phyloP scores from a whole-genome alignment of 2,888 invertebrate genomes.

The Leptopilina syphax region DNA sequence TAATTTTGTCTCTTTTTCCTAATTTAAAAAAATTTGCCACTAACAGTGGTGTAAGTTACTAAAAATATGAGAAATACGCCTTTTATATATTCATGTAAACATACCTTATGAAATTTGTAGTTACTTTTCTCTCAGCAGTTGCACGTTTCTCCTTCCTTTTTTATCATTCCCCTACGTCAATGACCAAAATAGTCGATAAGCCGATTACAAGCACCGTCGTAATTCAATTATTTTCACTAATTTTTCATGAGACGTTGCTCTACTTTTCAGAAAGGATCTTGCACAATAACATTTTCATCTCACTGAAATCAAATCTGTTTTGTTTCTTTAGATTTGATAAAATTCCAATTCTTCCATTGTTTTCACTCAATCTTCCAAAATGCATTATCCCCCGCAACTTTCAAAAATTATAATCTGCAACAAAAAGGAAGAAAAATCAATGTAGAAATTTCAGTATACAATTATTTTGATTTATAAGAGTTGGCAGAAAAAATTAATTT shows the following conservation, averaged over 20 bases:
- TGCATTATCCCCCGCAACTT: not conserved
- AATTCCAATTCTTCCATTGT: constrained; percentile 7
- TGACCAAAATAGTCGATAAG: constrained; percentile 35
- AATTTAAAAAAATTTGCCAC: not conserved
- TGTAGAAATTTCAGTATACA: too few species aligned
- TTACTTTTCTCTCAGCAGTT: constrained; percentile 8
- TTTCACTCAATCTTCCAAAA: constrained; percentile 21
- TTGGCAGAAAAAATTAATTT: too few species aligned
- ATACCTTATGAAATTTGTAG: not conserved
- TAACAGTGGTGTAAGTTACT: not conserved
- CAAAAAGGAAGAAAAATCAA: not conserved
- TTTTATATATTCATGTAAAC: not conserved
- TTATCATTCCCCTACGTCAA: constrained; percentile 23
- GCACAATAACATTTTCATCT: constrained; percentile 6
- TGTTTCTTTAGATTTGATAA: not conserved
- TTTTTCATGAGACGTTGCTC: constrained; percentile 22
- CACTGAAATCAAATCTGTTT: not conserved
- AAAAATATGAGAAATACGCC: too few species aligned
- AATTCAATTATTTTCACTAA: constrained; percentile 33
- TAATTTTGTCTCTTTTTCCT: not conserved
- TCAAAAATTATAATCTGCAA: not conserved
- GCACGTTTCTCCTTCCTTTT: not conserved
- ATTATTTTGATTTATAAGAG: too few species aligned
- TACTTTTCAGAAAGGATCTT: constrained; percentile 19
- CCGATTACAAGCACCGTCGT: constrained; percentile 25